These are phyloP conservation scores for Novumbra hubbsi DNA, from an alignment of 2,797 vertebrate genomes.

Conservation along the genomic window DNA sequence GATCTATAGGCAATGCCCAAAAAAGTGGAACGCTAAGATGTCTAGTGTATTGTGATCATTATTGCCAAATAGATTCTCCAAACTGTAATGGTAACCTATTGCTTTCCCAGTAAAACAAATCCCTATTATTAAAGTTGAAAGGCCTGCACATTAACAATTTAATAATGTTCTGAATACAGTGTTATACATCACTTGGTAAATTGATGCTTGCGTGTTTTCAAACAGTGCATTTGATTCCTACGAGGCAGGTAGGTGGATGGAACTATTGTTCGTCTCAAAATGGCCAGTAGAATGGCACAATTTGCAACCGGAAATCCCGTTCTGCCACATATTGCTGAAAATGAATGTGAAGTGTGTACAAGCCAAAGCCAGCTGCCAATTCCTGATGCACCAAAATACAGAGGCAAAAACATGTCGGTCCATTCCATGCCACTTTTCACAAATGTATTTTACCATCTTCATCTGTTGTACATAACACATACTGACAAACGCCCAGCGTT, in stretches of 20 bases:
- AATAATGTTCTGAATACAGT: neutral
- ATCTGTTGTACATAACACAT: constrained; percentile 17
- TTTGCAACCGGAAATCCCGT: neutral
- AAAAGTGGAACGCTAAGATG: no score
- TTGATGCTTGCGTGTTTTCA: neutral
- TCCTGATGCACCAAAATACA: neutral
- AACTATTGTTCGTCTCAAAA: neutral
- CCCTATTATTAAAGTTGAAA: neutral
- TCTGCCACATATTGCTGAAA: neutral
- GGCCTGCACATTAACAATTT: neutral
- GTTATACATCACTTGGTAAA: neutral
- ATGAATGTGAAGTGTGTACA: neutral
- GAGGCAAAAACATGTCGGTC: neutral
- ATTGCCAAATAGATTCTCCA: no score
- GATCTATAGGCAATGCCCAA: no score
- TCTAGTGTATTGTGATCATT: no score
- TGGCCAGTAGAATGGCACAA: neutral
- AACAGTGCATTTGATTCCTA: neutral
- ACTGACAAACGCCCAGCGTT: constrained; percentile 7
- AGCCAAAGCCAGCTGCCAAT: neutral
- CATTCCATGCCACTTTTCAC: neutral
- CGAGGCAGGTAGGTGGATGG: neutral
- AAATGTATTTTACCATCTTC: constrained; percentile 1
- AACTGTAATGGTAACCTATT: neutral
- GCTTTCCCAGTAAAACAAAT: neutral